A percentile compares a stretch with the other conserved stretches of the same genome.
These are phyloP conservation scores for Plagiodera versicolora DNA, from an alignment of 2,888 invertebrate genomes.

Conservation along the genomic window DNA sequence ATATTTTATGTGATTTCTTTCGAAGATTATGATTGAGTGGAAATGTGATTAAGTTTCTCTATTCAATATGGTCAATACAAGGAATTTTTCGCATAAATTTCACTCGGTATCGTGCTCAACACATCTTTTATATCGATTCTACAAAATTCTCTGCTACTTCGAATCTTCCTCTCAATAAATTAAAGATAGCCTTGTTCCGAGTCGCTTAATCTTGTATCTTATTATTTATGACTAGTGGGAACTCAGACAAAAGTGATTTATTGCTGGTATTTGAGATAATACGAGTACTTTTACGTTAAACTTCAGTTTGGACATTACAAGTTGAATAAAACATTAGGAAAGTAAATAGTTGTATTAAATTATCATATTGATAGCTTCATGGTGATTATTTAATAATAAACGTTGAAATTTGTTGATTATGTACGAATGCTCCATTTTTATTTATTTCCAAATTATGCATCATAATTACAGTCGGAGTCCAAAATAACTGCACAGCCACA, in stretches of 20 bases:
- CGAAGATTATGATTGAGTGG: no score
- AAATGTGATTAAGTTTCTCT: no score
- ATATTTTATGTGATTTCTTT: no score
- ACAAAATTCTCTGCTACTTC: conserved; percentile 23
- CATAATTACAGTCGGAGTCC: no score
- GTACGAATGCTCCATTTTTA: no score
- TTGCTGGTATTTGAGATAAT: neutral
- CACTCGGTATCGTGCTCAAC: neutral
- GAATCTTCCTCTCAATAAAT: conserved; percentile 30
- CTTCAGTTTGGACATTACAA: neutral
- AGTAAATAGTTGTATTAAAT: no score
- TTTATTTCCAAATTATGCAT: no score
- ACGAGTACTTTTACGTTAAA: neutral
- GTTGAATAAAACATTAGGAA: neutral
- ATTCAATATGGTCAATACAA: no score
- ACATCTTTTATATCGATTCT: neutral
- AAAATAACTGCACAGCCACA: no score
- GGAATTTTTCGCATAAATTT: neutral
- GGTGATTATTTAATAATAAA: no score
- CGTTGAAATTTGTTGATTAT: no score
- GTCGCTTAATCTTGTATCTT: conserved; percentile 21
- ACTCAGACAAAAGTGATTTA: neutral
- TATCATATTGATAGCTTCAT: no score
- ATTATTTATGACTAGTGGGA: conserved; percentile 17
- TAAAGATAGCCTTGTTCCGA: conserved; percentile 26